Conservation (phyloP, 1,140 invertebrate genomes). For the Lasioglossum albipes region DNA sequence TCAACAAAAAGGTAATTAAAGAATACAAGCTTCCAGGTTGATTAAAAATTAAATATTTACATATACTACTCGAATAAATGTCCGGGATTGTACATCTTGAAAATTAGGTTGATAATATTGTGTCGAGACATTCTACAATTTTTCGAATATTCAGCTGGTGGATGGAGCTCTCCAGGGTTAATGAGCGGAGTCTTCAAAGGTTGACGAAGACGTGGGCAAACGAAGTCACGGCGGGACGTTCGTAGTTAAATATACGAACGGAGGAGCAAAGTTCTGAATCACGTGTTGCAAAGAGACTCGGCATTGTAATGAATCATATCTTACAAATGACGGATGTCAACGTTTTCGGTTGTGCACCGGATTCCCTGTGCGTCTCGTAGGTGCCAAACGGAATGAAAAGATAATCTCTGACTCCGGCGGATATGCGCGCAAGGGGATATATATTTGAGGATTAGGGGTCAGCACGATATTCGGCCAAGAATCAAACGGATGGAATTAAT, state of each 20-base stretch:
- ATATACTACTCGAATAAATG: too few relatives aligned
- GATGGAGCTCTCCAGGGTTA: too few relatives aligned
- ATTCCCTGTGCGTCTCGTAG: not conserved
- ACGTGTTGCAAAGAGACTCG: not conserved
- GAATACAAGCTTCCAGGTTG: too few relatives aligned
- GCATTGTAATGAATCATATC: not conserved
- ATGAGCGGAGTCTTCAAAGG: too few relatives aligned
- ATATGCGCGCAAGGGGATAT: not conserved
- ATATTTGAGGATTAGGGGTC: not conserved
- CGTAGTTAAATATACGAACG: not conserved
- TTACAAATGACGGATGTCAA: not conserved
- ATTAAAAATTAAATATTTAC: too few relatives aligned
- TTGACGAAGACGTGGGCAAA: too few relatives aligned
- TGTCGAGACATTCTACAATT: too few relatives aligned
- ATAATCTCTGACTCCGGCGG: not conserved
- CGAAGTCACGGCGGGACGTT: not conserved
- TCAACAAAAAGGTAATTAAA: too few relatives aligned
- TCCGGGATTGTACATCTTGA: too few relatives aligned
- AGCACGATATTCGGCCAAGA: conserved; percentile 32
- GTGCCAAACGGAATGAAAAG: not conserved
- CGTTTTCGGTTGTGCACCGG: not conserved
- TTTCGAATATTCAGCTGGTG: too few relatives aligned
- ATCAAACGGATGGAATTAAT: conserved; percentile 66
- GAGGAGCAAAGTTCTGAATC: not conserved
- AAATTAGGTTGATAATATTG: too few relatives aligned